phyloP scores from a whole-genome alignment of 2,797 vertebrate species.

The Salmo trutta region DNA sequence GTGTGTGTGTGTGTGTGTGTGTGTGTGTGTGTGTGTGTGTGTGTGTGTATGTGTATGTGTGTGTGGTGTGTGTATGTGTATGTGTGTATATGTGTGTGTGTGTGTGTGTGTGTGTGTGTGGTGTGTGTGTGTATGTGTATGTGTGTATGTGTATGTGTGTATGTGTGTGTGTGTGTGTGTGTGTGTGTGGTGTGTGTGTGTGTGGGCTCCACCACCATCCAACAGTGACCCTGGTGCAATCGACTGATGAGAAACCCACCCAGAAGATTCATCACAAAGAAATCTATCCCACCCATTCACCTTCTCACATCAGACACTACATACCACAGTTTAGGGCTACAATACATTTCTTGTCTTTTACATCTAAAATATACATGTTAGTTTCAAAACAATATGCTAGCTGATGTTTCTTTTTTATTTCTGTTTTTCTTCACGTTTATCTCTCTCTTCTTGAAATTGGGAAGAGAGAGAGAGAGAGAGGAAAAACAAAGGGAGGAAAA shows the following conservation, averaged over 20 bases:
- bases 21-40: not conserved
- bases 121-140: too few species aligned
- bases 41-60: too few species aligned
- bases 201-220: constrained; percentile 24
- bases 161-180: not conserved
- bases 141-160: too few species aligned
- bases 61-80: too few species aligned
- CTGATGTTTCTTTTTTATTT: constrained; percentile 46
- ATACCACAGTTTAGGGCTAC: constrained; percentile 53
- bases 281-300: constrained; percentile 76
- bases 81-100: not conserved
- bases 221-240: constrained; percentile 79
- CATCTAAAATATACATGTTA: constrained; percentile 62
- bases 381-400: constrained; percentile 49
- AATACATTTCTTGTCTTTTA: constrained; percentile 42
- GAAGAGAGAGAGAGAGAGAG: constrained; percentile 37
- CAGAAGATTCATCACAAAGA: constrained; percentile 65
- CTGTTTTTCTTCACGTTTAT: constrained; percentile 53
- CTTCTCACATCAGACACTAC: constrained; percentile 56
- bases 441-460: constrained; percentile 55
- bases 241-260: constrained; percentile 65
- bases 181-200: not conserved
- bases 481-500: not conserved
- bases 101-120: not conserved
- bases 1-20: not conserved